phyloP scores from a whole-genome alignment of 2,888 invertebrate species.

The Acanthosepion lycidas region DNA sequence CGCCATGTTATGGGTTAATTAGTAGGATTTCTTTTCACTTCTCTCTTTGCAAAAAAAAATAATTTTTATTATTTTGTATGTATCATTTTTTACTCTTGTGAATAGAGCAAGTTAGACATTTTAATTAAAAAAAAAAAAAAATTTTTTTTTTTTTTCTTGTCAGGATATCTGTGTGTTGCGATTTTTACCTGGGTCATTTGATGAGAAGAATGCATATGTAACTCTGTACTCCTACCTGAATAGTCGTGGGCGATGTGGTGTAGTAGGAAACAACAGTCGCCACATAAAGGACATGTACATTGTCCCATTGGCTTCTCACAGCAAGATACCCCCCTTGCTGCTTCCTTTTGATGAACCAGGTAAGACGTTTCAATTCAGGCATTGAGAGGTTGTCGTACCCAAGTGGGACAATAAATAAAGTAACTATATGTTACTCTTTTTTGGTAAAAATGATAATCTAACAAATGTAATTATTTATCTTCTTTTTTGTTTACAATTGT shows the following conservation, averaged over 20 bases:
- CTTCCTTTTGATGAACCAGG: constrained; percentile 81
- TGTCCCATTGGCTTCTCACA: constrained; percentile 85
- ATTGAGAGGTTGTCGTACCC: no score
- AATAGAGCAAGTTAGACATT: no score
- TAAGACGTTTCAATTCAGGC: constrained; percentile 53
- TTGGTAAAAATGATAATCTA: no score
- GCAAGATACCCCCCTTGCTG: constrained; percentile 80
- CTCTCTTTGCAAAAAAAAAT: no score
- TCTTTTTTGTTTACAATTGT: background rate
- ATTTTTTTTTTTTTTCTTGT: constrained; percentile 38
- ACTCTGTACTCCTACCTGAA: constrained; percentile 91
- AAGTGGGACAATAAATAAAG: no score
- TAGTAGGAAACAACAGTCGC: constrained; percentile 83
- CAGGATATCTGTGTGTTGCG: constrained; percentile 87
- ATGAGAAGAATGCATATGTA: constrained; percentile 85
- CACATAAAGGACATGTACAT: constrained; percentile 95
- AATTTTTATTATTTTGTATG: no score
- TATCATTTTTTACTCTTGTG: no score
- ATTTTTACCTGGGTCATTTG: constrained; percentile 86
- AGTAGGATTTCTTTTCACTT: no score
- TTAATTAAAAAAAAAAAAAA: no score
- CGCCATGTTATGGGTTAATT: no score
- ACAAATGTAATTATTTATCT: no score
- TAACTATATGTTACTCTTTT: no score
- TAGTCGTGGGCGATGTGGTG: constrained; percentile 82